Evolutionary conservation across 2,113 vertebrate genomes (phyloP).

Genomic region (Pseudolaguvia tuberculata): DNA sequence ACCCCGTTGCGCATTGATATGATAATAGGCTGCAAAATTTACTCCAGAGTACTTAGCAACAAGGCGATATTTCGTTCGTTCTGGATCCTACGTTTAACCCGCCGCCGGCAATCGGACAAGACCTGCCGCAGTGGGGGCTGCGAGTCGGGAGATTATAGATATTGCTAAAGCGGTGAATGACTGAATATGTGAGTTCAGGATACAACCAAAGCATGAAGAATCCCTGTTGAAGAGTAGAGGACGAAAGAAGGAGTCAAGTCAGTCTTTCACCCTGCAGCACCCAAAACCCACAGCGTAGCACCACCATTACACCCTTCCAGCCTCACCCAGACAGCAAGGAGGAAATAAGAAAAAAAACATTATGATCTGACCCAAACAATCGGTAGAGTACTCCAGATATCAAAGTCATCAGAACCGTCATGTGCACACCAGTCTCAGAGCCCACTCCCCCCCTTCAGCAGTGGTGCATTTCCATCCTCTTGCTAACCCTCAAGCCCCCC

Average conservation of each 20-base stretch:
- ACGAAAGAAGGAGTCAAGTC: slow-evolving; percentile 47
- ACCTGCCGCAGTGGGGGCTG: slow-evolving; percentile 1
- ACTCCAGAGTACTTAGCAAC: slow-evolving; percentile 70
- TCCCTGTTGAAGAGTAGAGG: slow-evolving; percentile 57
- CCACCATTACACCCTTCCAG: neutral
- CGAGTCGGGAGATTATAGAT: slow-evolving; percentile 52
- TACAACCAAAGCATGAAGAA: slow-evolving; percentile 61
- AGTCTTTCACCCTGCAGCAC: slow-evolving; percentile 31
- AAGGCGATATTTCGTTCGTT: slow-evolving; percentile 66
- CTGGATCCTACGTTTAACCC: slow-evolving; percentile 66
- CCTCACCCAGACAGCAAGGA: neutral
- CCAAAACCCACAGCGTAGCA: slow-evolving; percentile 46
- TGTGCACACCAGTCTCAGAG: slow-evolving; percentile 41
- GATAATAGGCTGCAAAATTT: slow-evolving; percentile 73
- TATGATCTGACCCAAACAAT: slow-evolving; percentile 44
- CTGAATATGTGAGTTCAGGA: slow-evolving; percentile 59
- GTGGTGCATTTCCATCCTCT: slow-evolving; percentile 37
- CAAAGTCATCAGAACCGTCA: slow-evolving; percentile 63
- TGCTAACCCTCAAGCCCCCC: slow-evolving; percentile 47
- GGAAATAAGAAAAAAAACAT: slow-evolving; percentile 9
- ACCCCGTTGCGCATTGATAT: slow-evolving; percentile 62
- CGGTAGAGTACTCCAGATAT: slow-evolving; percentile 59
- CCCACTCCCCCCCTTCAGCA: slow-evolving; percentile 31
- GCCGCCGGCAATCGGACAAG: slow-evolving; percentile 65
- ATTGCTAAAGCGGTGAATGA: slow-evolving; percentile 57